Base-by-base conservation (phyloP, 1,140 invertebrate genomes). In the Druon quercuslanigerum region DNA sequence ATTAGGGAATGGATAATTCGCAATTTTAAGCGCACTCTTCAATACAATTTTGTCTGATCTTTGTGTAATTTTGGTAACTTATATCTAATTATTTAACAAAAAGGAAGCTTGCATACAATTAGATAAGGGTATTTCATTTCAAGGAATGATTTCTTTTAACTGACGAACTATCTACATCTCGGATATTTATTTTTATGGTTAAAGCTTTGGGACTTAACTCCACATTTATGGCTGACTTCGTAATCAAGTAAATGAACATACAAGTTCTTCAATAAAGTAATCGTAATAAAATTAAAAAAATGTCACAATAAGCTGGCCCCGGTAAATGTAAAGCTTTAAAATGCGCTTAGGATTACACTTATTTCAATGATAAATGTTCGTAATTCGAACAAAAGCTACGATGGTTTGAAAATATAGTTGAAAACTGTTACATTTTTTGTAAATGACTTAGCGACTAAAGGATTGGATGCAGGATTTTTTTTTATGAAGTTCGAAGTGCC, bases 111-210 rank as follows among this genome's bases (percentile, higher is more conserved):
- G 52, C 52, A 19, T 54, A 16, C 17, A 54, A 19, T 9, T 9
- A n/a, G 8, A 46, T 9, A 9, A 46, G 4, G 9, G 52, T 11
- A 16, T 54, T 9, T 17, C 17, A n/a, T 54, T 17, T 17, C 16
- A 40, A 66, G 57, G 57, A 66, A 66, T 20, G 19, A 57, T 16
- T 66, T 16, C 5, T 33, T 33, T 33, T 16, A 14, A 66, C 13
- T 16, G 57, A 16, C 20, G 25, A 66, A 16, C 40, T 11, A 46
- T 46, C 40, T 46, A 46, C 16, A 33, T 54, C 17, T 54, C 16
- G 51, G 33, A 60, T 60, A 60, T 60, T 60, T 60, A 60, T 60
- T 33, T 12, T 60, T 57, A 20, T 57, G 11, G 17, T 57, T 57
- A 11, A 20, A 17, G 6, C 20, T 4, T 57, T 13, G 1, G 56